These are phyloP conservation scores for Sterna hirundo DNA, from an alignment of 2,113 vertebrate species.

Conservation along the genomic window DNA sequence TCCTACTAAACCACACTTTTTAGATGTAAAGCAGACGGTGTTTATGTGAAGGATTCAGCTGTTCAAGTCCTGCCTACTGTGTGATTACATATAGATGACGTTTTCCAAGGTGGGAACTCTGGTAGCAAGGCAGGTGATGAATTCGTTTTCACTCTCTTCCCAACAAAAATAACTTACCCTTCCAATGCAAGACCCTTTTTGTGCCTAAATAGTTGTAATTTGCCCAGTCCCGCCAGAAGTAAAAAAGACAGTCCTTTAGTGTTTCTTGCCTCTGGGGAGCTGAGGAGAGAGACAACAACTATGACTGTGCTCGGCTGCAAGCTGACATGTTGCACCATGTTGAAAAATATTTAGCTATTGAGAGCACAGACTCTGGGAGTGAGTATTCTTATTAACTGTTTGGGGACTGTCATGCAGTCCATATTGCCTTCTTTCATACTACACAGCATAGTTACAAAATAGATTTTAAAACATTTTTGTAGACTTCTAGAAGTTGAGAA, in stretches of 20 bases:
- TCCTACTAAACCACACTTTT: background rate
- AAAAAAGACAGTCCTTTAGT: background rate
- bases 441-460: background rate
- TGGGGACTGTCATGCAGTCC: background rate
- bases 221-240: background rate
- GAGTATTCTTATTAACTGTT: background rate
- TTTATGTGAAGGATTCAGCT: background rate
- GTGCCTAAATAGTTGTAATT: background rate
- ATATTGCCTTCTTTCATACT: background rate
- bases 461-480: background rate
- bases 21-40: background rate
- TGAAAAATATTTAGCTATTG: background rate
- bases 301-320: background rate
- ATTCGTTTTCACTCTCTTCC: background rate
- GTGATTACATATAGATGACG: fast-evolving
- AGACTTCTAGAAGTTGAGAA: background rate
- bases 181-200: background rate
- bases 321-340: background rate
- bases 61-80: background rate
- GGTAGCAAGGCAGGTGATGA: background rate
- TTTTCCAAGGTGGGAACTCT: background rate
- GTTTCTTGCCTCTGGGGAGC: background rate
- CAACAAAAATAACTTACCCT: background rate
- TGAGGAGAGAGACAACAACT: background rate
- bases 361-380: background rate